Conservation (phyloP, 2,888 invertebrate species). For the Eutolmus rufibarbis region DNA sequence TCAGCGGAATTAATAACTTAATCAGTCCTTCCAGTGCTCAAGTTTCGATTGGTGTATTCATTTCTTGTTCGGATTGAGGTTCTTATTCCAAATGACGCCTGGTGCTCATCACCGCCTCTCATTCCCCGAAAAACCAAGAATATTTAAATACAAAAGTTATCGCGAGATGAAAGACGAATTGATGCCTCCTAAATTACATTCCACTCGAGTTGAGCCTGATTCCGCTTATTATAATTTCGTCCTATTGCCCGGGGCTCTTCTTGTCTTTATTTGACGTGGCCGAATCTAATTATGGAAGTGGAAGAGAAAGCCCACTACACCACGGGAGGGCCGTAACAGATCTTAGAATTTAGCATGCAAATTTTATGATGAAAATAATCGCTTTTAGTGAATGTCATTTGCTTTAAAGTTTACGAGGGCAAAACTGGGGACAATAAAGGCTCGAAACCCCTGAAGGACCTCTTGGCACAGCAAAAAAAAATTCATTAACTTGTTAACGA, state of each 20-base stretch:
- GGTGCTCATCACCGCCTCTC: not conserved
- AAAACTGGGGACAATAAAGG: not conserved
- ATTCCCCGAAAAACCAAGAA: not conserved
- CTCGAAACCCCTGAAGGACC: not conserved
- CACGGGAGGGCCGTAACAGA: not conserved
- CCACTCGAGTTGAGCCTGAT: not conserved
- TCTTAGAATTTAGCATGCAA: not conserved
- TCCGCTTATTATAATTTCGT: not conserved
- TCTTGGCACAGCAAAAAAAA: not conserved
- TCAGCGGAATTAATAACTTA: not conserved
- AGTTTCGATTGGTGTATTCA: not conserved
- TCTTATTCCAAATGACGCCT: not conserved
- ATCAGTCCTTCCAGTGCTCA: not conserved
- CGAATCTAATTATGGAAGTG: not conserved
- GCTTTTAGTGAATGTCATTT: not conserved
- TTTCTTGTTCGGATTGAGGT: not conserved
- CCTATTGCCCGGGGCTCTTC: not conserved
- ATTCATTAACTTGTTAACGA: not conserved
- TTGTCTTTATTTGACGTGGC: not conserved
- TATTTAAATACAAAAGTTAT: not conserved
- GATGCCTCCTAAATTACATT: not conserved
- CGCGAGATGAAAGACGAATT: not conserved
- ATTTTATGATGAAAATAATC: slow-evolving; percentile 9
- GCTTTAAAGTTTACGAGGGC: not conserved
- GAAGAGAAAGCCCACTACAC: not conserved